Evolutionary conservation across 1,140 invertebrate species (phyloP), one percentile per base, ranked within the genome.

Genomic region (Coenobita brevimanus): DNA sequence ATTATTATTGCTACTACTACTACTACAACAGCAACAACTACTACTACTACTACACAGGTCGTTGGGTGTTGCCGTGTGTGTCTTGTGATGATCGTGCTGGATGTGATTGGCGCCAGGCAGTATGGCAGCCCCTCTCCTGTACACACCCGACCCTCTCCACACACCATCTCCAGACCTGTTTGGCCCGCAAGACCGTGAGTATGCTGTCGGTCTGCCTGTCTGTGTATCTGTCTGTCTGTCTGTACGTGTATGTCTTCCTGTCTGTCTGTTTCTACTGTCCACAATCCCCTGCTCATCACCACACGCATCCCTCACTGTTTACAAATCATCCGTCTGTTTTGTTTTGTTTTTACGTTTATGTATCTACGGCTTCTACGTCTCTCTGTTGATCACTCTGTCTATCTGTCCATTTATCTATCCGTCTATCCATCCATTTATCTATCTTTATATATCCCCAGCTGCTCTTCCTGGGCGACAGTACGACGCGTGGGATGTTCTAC

Each of bases 401-500:
- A n/a, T n/a, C n/a, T n/a, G n/a, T n/a, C n/a, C n/a, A n/a, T n/a
- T n/a, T n/a, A n/a, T n/a, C n/a, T n/a, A n/a, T n/a, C n/a, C n/a
- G n/a, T n/a, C n/a, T n/a, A n/a, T n/a, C n/a, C n/a, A n/a, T n/a
- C n/a, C n/a, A n/a, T n/a, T n/a, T n/a, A n/a, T n/a, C n/a, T n/a
- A n/a, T n/a, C n/a, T n/a, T n/a, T n/a, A n/a, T n/a, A n/a, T n/a
- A n/a, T n/a, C 3, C 54, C 3, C 76, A 87, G 84, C 84, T 87
- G 62, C 60, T 87, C 17, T 87, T 87, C 36, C 46, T 87, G 17
- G 85, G 85, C 8, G 85, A 87, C 62, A 87, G 85, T 36, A 87
- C 85, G 17, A 87, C 79, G 30, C 41, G 85, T 2, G 85, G 85
- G 4, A 87, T 87, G 85, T n/a, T 80, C 21, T 87, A 87, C 43